phyloP scores from a whole-genome alignment of 2,888 invertebrate species.

The Napeogenes inachia region DNA sequence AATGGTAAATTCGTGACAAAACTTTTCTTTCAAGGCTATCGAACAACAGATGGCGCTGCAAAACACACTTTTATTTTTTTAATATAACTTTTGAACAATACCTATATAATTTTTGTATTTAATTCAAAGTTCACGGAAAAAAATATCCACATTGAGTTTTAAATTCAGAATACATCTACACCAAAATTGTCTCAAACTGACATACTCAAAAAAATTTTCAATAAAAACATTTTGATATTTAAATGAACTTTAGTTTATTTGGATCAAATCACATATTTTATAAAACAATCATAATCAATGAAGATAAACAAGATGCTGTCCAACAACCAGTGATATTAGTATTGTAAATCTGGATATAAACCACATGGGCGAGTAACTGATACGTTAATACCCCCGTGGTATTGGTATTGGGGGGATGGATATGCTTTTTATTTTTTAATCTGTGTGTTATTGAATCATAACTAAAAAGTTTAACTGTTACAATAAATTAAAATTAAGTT shows the following conservation, averaged over 20 bases:
- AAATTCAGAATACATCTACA: no score
- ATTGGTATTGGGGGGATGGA: constrained; percentile 31
- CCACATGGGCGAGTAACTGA: constrained; percentile 59
- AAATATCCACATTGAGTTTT: no score
- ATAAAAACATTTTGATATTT: no score
- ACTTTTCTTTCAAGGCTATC: background rate
- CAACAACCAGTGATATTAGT: background rate
- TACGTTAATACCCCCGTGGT: constrained; percentile 58
- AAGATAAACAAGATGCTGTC: background rate
- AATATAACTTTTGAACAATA: background rate
- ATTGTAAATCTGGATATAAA: constrained; percentile 41
- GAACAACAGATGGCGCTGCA: background rate
- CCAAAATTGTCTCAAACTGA: no score
- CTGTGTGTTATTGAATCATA: background rate
- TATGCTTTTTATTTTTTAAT: background rate
- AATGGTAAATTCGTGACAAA: background rate
- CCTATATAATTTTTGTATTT: no score
- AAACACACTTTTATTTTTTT: background rate
- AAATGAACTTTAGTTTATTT: no score
- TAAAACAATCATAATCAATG: no score
- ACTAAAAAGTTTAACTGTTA: background rate
- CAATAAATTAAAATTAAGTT: no score
- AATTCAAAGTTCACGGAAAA: no score
- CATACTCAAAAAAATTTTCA: no score
- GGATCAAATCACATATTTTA: no score